Evolutionary conservation across 1,140 invertebrate genomes (phyloP), one percentile per base, ranked within the genome.

Genomic region (Maniola jurtina): DNA sequence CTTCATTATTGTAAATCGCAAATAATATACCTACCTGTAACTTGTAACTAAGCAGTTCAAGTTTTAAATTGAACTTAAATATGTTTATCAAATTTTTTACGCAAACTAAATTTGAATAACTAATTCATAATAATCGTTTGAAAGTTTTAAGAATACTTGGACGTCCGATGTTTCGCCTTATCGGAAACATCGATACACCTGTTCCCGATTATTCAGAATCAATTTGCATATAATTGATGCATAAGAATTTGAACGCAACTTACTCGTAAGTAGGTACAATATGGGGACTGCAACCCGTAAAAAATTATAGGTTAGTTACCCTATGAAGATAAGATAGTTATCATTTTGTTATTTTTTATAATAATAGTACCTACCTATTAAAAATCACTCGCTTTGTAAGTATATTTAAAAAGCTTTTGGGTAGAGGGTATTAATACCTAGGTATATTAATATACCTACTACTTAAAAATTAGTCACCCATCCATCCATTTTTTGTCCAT

Each of bases 221-320:
- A 58, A 72, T 77, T 75, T 71, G 64, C 72, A 73, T 73, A 68
- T 47, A 66, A 71, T 68, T 45, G 57, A 61, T 64, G 36, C 36
- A 50, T 64, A 5, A 45, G 9, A 50, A 64, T 65, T 60, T 47
- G 50, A 59, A 61, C 33, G 42, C 63, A 68, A 60, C 50, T n/a
- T n/a, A n/a, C n/a, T n/a, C n/a, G n/a, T n/a, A n/a, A n/a, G 52
- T 16, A 62, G 50, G 66, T 64, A 60, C 73, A 48, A 70, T 75
- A 75, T 72, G 70, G 58, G 36, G 45, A 8, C 14, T 25, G 2
- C 42, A 25, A 25, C 25, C 25, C 25, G 1, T 25, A 25, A n/a
- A n/a, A n/a, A n/a, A n/a, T n/a, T n/a, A n/a, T n/a, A n/a, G n/a
- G n/a, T n/a, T n/a, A n/a, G n/a, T n/a, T n/a, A n/a, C n/a, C n/a